Evolutionary conservation across 2,888 invertebrate species (phyloP).

Genomic region (Rhagium mordax): DNA sequence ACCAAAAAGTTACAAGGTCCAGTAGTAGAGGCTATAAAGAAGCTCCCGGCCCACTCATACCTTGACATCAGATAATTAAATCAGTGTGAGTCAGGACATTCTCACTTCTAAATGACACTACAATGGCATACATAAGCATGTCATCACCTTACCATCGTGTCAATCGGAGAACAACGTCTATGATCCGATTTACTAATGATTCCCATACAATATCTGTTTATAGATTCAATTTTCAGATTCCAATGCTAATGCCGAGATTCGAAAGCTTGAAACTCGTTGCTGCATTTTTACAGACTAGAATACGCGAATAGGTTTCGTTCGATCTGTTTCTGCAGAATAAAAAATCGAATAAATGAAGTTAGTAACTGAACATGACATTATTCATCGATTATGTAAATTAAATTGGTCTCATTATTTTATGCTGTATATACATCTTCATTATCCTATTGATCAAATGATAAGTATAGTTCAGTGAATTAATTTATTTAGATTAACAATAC

Average conservation of each 20-base stretch:
- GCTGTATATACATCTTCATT: neutral
- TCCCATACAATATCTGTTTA: neutral
- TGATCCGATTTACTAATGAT: slow-evolving; percentile 23
- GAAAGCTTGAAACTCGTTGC: neutral
- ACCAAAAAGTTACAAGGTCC: slow-evolving; percentile 54
- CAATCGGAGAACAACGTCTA: slow-evolving; percentile 17
- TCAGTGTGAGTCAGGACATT: slow-evolving; percentile 53
- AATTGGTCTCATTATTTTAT: neutral
- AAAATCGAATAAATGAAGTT: neutral
- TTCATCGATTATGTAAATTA: neutral
- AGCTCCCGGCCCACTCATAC: slow-evolving; percentile 50
- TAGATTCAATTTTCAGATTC: slow-evolving; percentile 5
- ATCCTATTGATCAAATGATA: neutral
- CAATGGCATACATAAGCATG: slow-evolving; percentile 42
- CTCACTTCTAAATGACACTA: slow-evolving; percentile 43
- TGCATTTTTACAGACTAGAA: neutral
- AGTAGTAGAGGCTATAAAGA: slow-evolving; percentile 46
- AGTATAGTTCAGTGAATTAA: neutral
- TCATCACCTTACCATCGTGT: slow-evolving; percentile 36
- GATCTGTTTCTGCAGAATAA: neutral
- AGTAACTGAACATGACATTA: neutral
- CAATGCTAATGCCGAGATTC: slow-evolving; percentile 11
- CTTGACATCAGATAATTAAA: slow-evolving; percentile 56
- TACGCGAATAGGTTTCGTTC: neutral
- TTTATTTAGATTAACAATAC: no score